Evolutionary conservation across 2,113 vertebrate genomes (phyloP).

Genomic region (Taxidea taxus): DNA sequence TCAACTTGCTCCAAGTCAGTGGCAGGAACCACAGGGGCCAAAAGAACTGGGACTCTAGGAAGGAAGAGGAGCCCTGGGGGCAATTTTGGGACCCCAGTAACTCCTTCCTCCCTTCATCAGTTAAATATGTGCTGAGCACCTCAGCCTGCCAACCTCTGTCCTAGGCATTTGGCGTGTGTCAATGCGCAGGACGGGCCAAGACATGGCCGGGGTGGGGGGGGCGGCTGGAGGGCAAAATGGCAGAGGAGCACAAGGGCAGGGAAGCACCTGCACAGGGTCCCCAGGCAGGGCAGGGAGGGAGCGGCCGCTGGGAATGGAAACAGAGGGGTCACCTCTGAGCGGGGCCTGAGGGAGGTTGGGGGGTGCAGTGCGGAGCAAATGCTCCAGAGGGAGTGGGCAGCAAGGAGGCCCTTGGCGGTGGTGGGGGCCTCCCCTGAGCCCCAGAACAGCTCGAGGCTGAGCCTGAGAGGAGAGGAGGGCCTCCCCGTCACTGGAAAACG

Average conservation of each 20-base stretch:
- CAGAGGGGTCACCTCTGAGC: too few species aligned
- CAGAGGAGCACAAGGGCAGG: too few species aligned
- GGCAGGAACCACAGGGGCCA: not conserved
- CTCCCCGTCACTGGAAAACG: accelerated
- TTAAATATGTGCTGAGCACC: not conserved
- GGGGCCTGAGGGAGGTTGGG: too few species aligned
- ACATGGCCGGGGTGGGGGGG: too few species aligned
- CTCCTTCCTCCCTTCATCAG: not conserved
- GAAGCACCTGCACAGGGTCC: too few species aligned
- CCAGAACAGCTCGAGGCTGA: not conserved
- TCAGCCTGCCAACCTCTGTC: not conserved
- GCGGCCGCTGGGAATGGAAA: too few species aligned
- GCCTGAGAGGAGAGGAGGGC: not conserved
- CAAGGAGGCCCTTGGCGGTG: not conserved
- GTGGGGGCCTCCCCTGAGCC: accelerated
- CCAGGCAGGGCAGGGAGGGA: too few species aligned
- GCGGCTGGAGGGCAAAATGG: too few species aligned
- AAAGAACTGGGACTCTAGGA: not conserved
- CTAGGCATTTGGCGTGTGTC: not conserved
- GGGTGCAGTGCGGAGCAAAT: not conserved
- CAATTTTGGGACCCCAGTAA: not conserved
- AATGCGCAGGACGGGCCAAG: not conserved
- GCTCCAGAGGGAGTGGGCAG: not conserved
- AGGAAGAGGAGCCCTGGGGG: not conserved
- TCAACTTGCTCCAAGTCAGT: not conserved